A percentile compares a stretch with the other conserved stretches of the same genome.
phyloP scores from a whole-genome alignment of 2,888 invertebrate genomes.

The Calephelis perditalis region DNA sequence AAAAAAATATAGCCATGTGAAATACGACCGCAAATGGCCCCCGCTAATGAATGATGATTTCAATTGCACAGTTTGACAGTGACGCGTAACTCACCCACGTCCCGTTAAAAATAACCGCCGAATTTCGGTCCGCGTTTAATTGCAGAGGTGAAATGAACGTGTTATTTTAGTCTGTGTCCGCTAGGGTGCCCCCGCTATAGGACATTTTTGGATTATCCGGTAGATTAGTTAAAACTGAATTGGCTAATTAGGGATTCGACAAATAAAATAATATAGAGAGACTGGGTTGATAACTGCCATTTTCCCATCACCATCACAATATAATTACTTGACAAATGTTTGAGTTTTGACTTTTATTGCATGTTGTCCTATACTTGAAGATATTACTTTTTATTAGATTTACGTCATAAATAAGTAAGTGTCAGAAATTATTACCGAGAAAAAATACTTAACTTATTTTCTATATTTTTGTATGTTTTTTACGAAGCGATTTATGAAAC shows the following conservation, averaged over 20 bases:
- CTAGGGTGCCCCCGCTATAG: not conserved
- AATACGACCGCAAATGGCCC: not conserved
- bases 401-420: too few relatives aligned
- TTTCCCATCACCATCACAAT: too few relatives aligned
- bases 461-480: too few relatives aligned
- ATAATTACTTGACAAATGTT: too few relatives aligned
- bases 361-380: too few relatives aligned
- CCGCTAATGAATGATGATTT: not conserved
- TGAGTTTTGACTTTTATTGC: too few relatives aligned
- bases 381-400: too few relatives aligned
- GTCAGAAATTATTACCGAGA: too few relatives aligned
- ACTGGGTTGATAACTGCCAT: too few relatives aligned
- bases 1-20: not conserved
- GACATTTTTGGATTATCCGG: slow-evolving; percentile 7
- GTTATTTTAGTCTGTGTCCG: slow-evolving; percentile 15
- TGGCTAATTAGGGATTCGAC: not conserved
- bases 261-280: not conserved
- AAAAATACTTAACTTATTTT: too few relatives aligned
- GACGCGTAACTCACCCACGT: slow-evolving; percentile 17
- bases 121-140: slow-evolving; percentile 17
- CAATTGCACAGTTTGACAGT: slow-evolving; percentile 11
- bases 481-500: too few relatives aligned
- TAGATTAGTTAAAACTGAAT: not conserved
- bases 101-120: slow-evolving; percentile 19
- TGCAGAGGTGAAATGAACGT: slow-evolving; percentile 14